Percentiles rank a stretch among this genome's conserved stretches.
Conservation (phyloP, 2,888 invertebrate species). For the Barypeithes pellucidus region DNA sequence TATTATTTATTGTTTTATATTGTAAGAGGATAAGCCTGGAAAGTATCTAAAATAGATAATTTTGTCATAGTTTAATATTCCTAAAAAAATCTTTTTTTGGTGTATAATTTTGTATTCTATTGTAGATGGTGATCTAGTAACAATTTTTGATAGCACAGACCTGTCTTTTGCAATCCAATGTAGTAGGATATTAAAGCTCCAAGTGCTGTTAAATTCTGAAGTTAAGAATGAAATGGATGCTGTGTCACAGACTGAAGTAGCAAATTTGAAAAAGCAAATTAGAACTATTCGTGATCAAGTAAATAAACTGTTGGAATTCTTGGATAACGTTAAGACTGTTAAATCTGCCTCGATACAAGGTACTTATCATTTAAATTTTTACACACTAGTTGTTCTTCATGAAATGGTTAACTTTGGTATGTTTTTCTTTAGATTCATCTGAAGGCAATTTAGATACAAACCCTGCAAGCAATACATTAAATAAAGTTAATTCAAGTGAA, state of each 20-base stretch:
- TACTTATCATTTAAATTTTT: slow-evolving; percentile 26
- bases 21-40: too few relatives aligned
- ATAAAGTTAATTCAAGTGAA: slow-evolving; percentile 72
- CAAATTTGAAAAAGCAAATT: slow-evolving; percentile 70
- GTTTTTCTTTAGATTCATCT: slow-evolving; percentile 25
- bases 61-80: too few relatives aligned
- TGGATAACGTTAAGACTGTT: slow-evolving; percentile 68
- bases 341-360: slow-evolving; percentile 54
- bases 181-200: slow-evolving; percentile 78
- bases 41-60: too few relatives aligned
- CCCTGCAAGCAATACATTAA: slow-evolving; percentile 55
- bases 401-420: not conserved
- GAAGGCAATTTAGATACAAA: slow-evolving; percentile 38
- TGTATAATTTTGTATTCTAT: slow-evolving; percentile 40
- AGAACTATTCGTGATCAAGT: slow-evolving; percentile 75
- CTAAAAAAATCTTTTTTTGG: too few relatives aligned
- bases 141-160: slow-evolving; percentile 81
- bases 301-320: slow-evolving; percentile 74
- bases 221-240: slow-evolving; percentile 61
- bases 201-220: slow-evolving; percentile 72
- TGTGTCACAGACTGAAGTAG: slow-evolving; percentile 68
- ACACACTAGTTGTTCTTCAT: too few relatives aligned
- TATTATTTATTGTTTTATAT: too few relatives aligned
- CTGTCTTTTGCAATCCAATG: slow-evolving; percentile 81
- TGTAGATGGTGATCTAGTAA: slow-evolving; percentile 81